Evolutionary conservation across 2,888 invertebrate genomes (phyloP).

Genomic region (Cotesia congregata): DNA sequence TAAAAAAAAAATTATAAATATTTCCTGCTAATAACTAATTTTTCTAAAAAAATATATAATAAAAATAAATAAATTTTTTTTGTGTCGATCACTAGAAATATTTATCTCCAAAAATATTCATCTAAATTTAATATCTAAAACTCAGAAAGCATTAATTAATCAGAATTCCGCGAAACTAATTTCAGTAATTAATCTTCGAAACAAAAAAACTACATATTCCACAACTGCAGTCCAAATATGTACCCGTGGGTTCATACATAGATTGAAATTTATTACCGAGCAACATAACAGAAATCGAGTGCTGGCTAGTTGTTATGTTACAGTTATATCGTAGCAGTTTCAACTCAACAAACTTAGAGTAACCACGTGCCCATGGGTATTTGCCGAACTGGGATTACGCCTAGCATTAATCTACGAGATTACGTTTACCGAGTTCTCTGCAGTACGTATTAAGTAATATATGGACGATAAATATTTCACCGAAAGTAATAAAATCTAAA

Average conservation of each 20-base stretch:
- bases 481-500: not conserved
- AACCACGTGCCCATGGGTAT: not conserved
- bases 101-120: too few species aligned
- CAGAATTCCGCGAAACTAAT: too few species aligned
- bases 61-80: too few species aligned
- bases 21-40: too few species aligned
- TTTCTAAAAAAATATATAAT: too few species aligned
- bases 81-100: too few species aligned
- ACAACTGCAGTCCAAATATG: not conserved
- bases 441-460: not conserved
- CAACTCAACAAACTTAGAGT: not conserved
- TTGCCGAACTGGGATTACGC: not conserved
- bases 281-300: not conserved
- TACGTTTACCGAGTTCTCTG: not conserved
- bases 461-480: not conserved
- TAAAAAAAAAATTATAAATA: too few species aligned
- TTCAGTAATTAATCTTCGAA: not conserved
- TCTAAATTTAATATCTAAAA: too few species aligned
- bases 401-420: not conserved
- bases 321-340: not conserved
- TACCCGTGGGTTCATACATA: not conserved
- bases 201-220: not conserved
- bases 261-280: not conserved
- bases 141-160: too few species aligned
- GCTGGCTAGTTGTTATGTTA: not conserved